phyloP scores from a whole-genome alignment of 2,888 invertebrate species.

The Ophioninae sp. region DNA sequence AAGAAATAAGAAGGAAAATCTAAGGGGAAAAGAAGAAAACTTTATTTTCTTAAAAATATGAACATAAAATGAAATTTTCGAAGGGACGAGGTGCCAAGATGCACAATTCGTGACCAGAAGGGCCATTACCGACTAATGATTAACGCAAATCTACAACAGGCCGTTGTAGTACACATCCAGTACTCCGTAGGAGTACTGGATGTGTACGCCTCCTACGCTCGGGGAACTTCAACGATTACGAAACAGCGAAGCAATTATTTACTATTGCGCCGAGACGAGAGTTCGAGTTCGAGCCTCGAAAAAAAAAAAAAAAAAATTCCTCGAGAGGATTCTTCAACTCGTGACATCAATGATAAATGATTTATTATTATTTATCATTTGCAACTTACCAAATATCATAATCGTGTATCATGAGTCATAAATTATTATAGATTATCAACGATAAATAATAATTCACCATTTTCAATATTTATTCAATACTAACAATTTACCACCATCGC shows the following conservation, averaged over 20 bases:
- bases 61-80: background rate
- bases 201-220: conserved; percentile 15
- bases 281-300: conserved; percentile 19
- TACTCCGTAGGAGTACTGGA: conserved; percentile 17
- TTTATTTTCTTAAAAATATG: background rate
- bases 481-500: no score
- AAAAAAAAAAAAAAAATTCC: background rate
- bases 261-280: conserved; percentile 27
- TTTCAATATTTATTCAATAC: no score
- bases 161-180: conserved; percentile 66
- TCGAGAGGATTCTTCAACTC: conserved; percentile 9
- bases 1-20: no score
- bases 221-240: conserved; percentile 55
- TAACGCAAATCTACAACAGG: conserved; percentile 67
- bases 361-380: no score
- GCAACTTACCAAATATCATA: no score
- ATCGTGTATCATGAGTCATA: no score
- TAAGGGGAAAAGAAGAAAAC: background rate
- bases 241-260: conserved; percentile 57
- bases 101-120: conserved; percentile 43
- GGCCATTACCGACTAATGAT: conserved; percentile 70
- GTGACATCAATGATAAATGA: background rate
- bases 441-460: no score
- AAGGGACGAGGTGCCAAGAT: conserved; percentile 13
- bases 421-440: no score